Base-by-base conservation (phyloP, 2,797 vertebrate species). In the Neomorphus geoffroyi region DNA sequence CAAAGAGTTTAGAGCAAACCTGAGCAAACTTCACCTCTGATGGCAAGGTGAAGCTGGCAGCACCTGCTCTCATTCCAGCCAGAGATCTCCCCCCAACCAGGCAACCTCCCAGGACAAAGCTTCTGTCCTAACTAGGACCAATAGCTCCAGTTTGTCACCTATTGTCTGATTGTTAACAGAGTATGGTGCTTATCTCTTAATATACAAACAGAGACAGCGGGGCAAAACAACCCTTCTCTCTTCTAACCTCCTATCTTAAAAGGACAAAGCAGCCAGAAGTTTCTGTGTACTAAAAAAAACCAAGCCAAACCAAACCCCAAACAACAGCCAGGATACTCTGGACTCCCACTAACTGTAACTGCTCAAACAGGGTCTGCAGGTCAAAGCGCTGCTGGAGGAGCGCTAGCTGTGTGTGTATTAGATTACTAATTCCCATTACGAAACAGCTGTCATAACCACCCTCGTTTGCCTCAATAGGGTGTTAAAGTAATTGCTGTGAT, bases 51-150 rank as follows among this genome's bases (percentile, higher is more conserved):
- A 91, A 66, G 19, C 3, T 90, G 71, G 78, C 87, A 70, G 28
- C 26, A 27, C 28, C 35, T 35, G 19, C 9, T 6, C 19, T 86
- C 53, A 19, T 50, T 65, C 18, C 80, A 93, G 73, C 58, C 86
- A 86, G 43, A 19, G 26, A 62, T 51, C 73, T 86, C 64, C 86
- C 87, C 64, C 32, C 26, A 88, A 28, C 22, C 61, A 86, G 53
- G 57, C 88, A 94, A 37, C 33, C 14, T 92, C 86, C 80, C 73
- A 69, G 73, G 70, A 62, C 72, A 94, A 93, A 93, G 39, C 72
- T 57, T 83, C 37, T 69, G 62, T 24, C 58, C 62, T 73, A 65
- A 5, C 27, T 43, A 35, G 54, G 46, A 9, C 73, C 24, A 62
- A 54, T 18, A 77, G 33, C 60, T 64, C 35, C 57, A 67, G 23